These are phyloP conservation scores for Oreortyx pictus DNA, from an alignment of 2,797 vertebrate species.

Conservation along the genomic window DNA sequence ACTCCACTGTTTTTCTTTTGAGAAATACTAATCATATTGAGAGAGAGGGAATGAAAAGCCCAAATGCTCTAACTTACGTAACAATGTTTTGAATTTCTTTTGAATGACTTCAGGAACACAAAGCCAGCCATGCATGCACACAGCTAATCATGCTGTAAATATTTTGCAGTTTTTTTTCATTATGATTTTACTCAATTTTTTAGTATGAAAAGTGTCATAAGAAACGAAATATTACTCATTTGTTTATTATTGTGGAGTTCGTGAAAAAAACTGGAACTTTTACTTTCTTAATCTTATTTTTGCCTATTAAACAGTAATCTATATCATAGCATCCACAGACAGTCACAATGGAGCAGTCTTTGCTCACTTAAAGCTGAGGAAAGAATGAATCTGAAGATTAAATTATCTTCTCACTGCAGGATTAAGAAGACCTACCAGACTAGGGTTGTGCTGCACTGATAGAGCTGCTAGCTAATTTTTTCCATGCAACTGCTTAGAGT, in stretches of 20 bases:
- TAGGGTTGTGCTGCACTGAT: conserved; percentile 61
- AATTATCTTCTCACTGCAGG: conserved; percentile 78
- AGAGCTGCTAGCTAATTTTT: conserved; percentile 68
- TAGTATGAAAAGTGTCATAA: conserved; percentile 40
- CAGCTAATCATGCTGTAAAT: conserved; percentile 72
- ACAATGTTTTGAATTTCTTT: conserved; percentile 63
- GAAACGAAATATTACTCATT: conserved; percentile 68
- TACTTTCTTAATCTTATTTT: conserved; percentile 78
- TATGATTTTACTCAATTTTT: conserved; percentile 18
- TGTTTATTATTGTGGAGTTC: conserved; percentile 70
- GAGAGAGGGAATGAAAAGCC: conserved; percentile 27
- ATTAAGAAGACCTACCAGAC: conserved; percentile 71
- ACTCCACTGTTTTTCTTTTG: conserved; percentile 1
- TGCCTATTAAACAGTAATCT: conserved; percentile 70
- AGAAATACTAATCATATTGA: not conserved
- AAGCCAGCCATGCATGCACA: conserved; percentile 59
- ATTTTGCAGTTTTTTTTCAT: conserved; percentile 57
- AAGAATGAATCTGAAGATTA: conserved; percentile 78
- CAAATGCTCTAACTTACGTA: conserved; percentile 63
- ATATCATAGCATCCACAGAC: conserved; percentile 66
- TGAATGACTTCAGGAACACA: conserved; percentile 65
- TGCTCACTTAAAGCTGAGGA: conserved; percentile 72
- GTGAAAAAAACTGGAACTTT: conserved; percentile 64
- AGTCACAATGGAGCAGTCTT: conserved; percentile 68
- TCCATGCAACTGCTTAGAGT: conserved; percentile 32